These are phyloP conservation scores for Shargacucullia verbasci DNA, from an alignment of 2,888 invertebrate species.

Conservation along the genomic window DNA sequence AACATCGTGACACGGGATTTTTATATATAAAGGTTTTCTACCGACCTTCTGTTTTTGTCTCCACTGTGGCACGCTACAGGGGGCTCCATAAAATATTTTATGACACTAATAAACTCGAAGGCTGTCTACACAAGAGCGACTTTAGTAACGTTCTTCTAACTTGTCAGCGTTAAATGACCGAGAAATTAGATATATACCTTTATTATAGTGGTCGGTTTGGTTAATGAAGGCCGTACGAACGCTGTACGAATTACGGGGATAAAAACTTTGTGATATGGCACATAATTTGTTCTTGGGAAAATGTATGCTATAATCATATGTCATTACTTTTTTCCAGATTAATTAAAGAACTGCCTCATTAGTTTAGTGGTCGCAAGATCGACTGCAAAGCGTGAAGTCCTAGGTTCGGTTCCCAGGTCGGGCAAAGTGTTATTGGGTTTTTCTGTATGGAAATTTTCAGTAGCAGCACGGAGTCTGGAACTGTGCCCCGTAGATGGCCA, in stretches of 20 bases:
- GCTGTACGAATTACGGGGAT: slow-evolving; percentile 36
- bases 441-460: too few relatives aligned
- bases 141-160: slow-evolving; percentile 53
- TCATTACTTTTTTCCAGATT: slow-evolving; percentile 1
- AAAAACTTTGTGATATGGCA: slow-evolving; percentile 41
- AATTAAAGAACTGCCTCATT: too few relatives aligned
- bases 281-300: slow-evolving; percentile 7
- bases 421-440: too few relatives aligned
- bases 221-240: slow-evolving; percentile 53
- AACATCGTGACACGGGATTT: too few relatives aligned
- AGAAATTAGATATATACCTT: slow-evolving; percentile 66
- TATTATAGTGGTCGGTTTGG: slow-evolving; percentile 46
- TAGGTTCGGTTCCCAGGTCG: too few relatives aligned
- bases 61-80: slow-evolving; percentile 38
- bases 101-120: slow-evolving; percentile 64
- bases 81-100: slow-evolving; percentile 71
- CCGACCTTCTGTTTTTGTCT: slow-evolving; percentile 25
- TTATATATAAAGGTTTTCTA: too few relatives aligned
- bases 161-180: slow-evolving; percentile 67
- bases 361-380: too few relatives aligned
- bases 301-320: not conserved
- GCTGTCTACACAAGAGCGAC: slow-evolving; percentile 56
- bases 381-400: too few relatives aligned
- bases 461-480: too few relatives aligned
- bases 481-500: too few relatives aligned